phyloP scores from a whole-genome alignment of 2,797 vertebrate genomes.

The Nannoperca obscura region DNA sequence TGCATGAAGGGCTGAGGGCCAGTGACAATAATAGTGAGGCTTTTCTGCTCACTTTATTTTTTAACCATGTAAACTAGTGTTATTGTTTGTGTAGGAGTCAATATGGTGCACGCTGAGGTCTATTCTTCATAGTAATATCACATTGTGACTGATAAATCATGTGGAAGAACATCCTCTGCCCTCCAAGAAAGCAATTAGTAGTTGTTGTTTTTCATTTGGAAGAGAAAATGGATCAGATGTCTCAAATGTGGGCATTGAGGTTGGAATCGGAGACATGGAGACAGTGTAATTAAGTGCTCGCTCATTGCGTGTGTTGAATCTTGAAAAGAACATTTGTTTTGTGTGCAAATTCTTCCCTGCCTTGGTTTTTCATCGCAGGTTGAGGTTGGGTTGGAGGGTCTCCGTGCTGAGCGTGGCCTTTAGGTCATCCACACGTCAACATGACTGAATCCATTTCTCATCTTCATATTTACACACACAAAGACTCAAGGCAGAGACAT shows the following conservation, averaged over 20 bases:
- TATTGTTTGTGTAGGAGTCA: conserved; percentile 39
- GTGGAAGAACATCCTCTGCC: conserved; percentile 22
- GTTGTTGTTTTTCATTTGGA: conserved; percentile 7
- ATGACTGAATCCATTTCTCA: conserved; percentile 67
- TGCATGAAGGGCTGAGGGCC: conserved; percentile 3
- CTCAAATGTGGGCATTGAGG: conserved; percentile 20
- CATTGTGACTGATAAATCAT: conserved; percentile 45
- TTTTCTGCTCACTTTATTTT: conserved; percentile 29
- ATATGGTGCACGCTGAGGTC: conserved; percentile 12
- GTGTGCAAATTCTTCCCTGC: not conserved
- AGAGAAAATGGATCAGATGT: conserved; percentile 25
- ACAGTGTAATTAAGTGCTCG: not conserved
- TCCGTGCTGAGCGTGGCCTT: conserved; percentile 19
- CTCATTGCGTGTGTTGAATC: not conserved
- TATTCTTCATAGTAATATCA: conserved; percentile 40
- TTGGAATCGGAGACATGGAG: not conserved
- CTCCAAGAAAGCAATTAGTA: conserved; percentile 12
- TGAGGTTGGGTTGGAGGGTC: conserved; percentile 21
- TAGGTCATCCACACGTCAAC: conserved; percentile 28
- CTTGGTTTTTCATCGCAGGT: not conserved
- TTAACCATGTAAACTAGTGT: conserved; percentile 25
- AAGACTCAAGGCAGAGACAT: conserved; percentile 37
- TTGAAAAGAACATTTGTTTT: not conserved
- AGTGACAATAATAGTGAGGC: conserved; percentile 14
- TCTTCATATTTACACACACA: conserved; percentile 70